Evolutionary conservation across 2,888 invertebrate species (phyloP), one percentile per base, ranked within the genome.

Genomic region (Drosophila nr. perissopoda): DNA sequence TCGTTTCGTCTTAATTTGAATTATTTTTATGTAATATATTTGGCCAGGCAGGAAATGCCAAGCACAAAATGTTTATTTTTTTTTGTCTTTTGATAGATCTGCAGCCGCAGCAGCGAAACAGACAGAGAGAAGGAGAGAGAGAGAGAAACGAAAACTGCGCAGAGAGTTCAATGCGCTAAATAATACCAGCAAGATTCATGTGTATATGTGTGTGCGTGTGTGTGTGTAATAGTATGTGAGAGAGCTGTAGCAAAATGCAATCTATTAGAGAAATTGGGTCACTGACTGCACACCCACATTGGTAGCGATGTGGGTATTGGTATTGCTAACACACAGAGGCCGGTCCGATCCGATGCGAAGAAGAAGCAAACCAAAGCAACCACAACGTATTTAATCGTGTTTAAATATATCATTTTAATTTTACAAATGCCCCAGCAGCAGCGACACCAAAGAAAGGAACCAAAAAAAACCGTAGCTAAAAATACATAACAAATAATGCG

Each of bases 221-320:
- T 59, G 38, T 60, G 36, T 54, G 34, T 40, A 46, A 21, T 21
- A 46, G 52, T 52, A 46, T 56, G 69, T 29, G 31, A 48, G 63
- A 61, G 65, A 53, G 63, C 76, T 72, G 84, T 73, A 67, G 83
- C 85, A 81, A 85, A 85, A 82, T 82, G 85, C 88, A 85, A 81
- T 85, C 85, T 85, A 85, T 85, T 88, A 88, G 81, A 81, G 70
- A 85, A 85, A 85, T 85, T 88, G 73, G 85, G 83, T 88, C 85
- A 85, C 81, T 85, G 88, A 85, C 83, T 85, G 88, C 88, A 85
- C 85, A 88, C 85, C 88, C 83, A 85, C 85, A 79, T 81, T 85
- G 85, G 83, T 85, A 81, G 46, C 16, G 25, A 21, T 21, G 8
- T 16, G 16, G 46, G 46, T 46, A 8, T 25, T 46, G 25, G 46